Percentiles rank a stretch among this genome's conserved stretches.
These are phyloP conservation scores for Salvelinus sp. DNA, from an alignment of 2,113 vertebrate genomes.

Conservation along the genomic window DNA sequence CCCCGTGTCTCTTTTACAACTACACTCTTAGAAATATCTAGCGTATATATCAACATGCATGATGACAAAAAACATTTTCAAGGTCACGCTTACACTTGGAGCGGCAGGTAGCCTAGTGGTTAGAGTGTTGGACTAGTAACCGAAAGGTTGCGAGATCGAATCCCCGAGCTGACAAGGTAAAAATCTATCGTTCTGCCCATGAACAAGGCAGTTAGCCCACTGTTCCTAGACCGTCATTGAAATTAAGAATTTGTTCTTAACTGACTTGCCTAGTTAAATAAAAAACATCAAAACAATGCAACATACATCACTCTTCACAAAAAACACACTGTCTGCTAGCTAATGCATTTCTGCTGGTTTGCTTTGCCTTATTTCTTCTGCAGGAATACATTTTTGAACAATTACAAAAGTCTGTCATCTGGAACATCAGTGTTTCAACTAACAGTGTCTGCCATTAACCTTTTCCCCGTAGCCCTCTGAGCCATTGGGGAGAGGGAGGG, in stretches of 20 bases:
- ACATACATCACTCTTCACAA: neutral
- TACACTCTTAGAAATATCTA: too few relatives aligned
- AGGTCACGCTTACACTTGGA: slow-evolving; percentile 40
- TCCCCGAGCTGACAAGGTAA: too few relatives aligned
- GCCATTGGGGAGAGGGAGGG: slow-evolving; percentile 19
- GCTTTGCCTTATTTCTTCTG: slow-evolving; percentile 33
- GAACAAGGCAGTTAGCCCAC: too few relatives aligned
- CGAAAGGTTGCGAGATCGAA: too few relatives aligned
- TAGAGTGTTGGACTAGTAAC: too few relatives aligned
- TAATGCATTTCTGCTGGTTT: slow-evolving; percentile 9
- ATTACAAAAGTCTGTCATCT: slow-evolving; percentile 65
- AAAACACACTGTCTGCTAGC: slow-evolving; percentile 15
- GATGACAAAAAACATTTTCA: slow-evolving; percentile 37
- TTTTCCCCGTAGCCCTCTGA: slow-evolving; percentile 60
- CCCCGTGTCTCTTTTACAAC: too few relatives aligned
- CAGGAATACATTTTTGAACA: slow-evolving; percentile 55
- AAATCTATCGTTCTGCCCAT: too few relatives aligned
- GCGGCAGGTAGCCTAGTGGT: too few relatives aligned
- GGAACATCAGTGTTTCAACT: slow-evolving; percentile 58
- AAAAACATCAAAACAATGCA: neutral
- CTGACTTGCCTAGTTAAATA: too few relatives aligned
- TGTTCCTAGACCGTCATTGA: too few relatives aligned
- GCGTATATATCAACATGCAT: too few relatives aligned
- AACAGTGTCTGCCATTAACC: slow-evolving; percentile 48
- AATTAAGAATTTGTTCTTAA: too few relatives aligned